phyloP scores from a whole-genome alignment of 2,797 vertebrate species.

The Nothura maculosa region DNA sequence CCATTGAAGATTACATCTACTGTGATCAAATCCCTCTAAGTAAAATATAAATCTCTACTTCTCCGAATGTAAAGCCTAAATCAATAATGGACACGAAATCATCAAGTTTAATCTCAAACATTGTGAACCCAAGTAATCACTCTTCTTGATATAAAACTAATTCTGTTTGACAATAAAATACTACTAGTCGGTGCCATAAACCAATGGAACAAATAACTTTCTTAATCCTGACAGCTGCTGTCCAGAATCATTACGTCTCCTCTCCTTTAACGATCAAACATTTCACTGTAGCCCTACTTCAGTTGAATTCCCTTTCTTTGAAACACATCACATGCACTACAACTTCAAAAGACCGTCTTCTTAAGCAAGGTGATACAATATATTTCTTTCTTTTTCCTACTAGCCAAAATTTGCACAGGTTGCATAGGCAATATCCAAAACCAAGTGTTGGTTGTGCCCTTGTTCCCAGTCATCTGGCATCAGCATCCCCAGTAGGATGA shows the following conservation, averaged over 20 bases:
- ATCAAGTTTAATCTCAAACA: conserved; percentile 75
- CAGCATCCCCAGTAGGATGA: no score
- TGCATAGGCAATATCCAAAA: background rate
- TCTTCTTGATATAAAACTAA: conserved; percentile 77
- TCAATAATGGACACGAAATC: conserved; percentile 77
- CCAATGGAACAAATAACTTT: conserved; percentile 71
- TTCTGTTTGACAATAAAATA: conserved; percentile 76
- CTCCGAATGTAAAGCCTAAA: conserved; percentile 69
- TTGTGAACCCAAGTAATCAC: conserved; percentile 61
- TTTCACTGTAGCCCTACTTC: background rate
- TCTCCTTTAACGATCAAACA: conserved; percentile 25
- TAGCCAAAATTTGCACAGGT: background rate
- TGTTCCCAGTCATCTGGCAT: no score
- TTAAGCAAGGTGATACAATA: fast-evolving
- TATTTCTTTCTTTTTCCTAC: background rate
- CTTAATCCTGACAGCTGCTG: conserved; percentile 65
- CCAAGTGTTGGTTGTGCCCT: background rate
- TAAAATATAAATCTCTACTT: conserved; percentile 64
- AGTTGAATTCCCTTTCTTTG: background rate
- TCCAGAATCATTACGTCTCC: conserved; percentile 59
- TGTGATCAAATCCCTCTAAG: conserved; percentile 71
- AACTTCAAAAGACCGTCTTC: background rate
- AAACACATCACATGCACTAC: background rate
- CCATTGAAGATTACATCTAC: conserved; percentile 48
- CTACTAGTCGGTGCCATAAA: conserved; percentile 61